Evolutionary conservation across 1,140 invertebrate species (phyloP), one percentile per base, ranked within the genome.

Genomic region (Antheraea pernyi): DNA sequence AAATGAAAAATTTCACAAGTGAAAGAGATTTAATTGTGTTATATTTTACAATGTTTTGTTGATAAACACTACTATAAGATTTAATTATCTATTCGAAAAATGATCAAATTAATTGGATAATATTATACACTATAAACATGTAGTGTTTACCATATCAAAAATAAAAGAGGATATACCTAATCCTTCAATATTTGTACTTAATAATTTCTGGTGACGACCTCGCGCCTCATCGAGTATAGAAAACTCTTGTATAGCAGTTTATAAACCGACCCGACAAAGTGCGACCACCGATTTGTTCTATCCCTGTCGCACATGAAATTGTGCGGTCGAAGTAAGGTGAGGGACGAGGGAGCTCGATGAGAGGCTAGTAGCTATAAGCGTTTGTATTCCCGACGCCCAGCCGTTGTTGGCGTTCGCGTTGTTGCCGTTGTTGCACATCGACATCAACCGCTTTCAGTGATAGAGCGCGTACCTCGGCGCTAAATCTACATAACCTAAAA

Each of bases 391-490:
- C 75, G 74, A 75, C 37, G 65, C 63, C 59, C 75, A 72, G 75
- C 71, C 85, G 84, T 91, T 86, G 39, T 42, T 42, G 39, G 39
- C 39, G 39, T 30, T 30, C 22, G 4, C 85, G 84, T 91, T 86
- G 3, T 42, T 42, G 39, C 8, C 39, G 39, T 91, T 86, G 86
- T 91, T 89, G 90, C 90, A 92, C 87, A 89, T 88, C 88, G 87
- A 89, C 87, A 89, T 88, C 82, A 88, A 90, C 85, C 86, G 86
- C 83, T 89, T 87, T 88, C 84, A 89, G 90, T 91, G 84, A 79
- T 85, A 89, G 82, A 89, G 87, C 88, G 90, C 88, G 90, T 92
- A 86, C 80, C 83, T 87, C 83, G 86, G 87, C 88, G 90, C 90
- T 89, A 86, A 82, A 88, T 78, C 80, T 79, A 83, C 84, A 90